Conservation (phyloP, 1,140 invertebrate genomes). For the Anagrus nilaparvatae region DNA sequence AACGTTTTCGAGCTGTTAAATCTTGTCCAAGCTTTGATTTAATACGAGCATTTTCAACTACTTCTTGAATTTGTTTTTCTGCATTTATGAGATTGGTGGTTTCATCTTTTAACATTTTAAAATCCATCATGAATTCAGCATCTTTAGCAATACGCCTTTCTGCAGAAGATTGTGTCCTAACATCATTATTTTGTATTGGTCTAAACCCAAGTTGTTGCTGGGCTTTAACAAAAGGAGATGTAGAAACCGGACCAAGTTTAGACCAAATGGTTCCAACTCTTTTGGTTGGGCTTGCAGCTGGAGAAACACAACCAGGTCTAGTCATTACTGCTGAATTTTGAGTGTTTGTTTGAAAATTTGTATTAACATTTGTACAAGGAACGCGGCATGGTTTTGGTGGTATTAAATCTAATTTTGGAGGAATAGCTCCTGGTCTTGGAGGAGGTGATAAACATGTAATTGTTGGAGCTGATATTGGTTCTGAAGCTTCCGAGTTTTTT, state of each 20-base stretch:
- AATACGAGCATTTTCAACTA: conserved; percentile 29
- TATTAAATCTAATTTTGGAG: conserved; percentile 37
- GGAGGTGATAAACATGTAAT: conserved; percentile 36
- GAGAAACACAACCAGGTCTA: conserved; percentile 30
- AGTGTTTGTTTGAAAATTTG: conserved; percentile 29
- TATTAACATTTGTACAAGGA: conserved; percentile 30
- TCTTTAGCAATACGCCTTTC: conserved; percentile 33
- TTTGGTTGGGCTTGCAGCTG: conserved; percentile 23
- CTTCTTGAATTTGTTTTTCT: conserved; percentile 30
- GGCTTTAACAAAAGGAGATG: conserved; percentile 37
- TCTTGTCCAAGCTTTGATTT: conserved; percentile 17
- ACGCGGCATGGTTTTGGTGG: conserved; percentile 39
- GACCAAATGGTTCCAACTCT: conserved; percentile 35
- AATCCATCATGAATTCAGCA: conserved; percentile 18
- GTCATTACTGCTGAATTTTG: conserved; percentile 30
- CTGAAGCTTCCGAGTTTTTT: conserved; percentile 10
- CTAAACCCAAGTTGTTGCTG: conserved; percentile 35
- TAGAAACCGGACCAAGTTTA: conserved; percentile 39
- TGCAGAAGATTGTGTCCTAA: conserved; percentile 34
- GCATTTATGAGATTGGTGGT: conserved; percentile 29
- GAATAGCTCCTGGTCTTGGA: conserved; percentile 32
- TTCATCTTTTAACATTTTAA: conserved; percentile 24
- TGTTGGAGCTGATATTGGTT: conserved; percentile 17
- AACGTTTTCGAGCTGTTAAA: conserved; percentile 22
- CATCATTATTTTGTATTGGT: conserved; percentile 18